Conservation (phyloP, 2,888 invertebrate genomes). For the Caenorhabditis angaria region DNA sequence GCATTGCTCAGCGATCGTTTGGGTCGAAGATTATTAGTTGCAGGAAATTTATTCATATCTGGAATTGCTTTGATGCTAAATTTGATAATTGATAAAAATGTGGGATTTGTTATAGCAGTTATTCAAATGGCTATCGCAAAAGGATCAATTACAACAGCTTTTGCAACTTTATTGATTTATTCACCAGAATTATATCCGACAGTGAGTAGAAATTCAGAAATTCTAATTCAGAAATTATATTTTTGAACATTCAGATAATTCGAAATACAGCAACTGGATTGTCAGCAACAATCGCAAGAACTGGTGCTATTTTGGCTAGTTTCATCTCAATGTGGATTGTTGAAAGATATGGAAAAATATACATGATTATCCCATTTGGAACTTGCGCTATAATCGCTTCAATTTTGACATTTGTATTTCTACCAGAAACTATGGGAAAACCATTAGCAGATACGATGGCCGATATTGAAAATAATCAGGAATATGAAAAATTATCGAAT, state of each 20-base stretch:
- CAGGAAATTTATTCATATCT: constrained; percentile 65
- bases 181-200: constrained; percentile 90
- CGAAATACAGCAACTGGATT: constrained; percentile 86
- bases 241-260: constrained; percentile 75
- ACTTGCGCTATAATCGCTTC: constrained; percentile 60
- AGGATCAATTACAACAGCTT: constrained; percentile 85
- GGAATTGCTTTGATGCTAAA: constrained; percentile 65
- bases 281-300: constrained; percentile 84
- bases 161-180: constrained; percentile 86
- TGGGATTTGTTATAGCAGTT: constrained; percentile 45
- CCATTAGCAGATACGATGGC: constrained; percentile 67
- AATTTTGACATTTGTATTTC: constrained; percentile 57
- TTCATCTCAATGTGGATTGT: constrained; percentile 78
- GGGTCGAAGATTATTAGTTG: constrained; percentile 72
- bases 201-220: constrained; percentile 76
- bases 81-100: constrained; percentile 59
- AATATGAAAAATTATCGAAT: too few relatives aligned
- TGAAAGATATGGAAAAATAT: constrained; percentile 63
- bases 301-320: constrained; percentile 87
- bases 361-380: constrained; percentile 70
- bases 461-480: too few relatives aligned
- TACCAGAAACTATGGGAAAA: constrained; percentile 71
- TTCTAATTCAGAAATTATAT: background rate
- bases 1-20: constrained; percentile 64
- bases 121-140: constrained; percentile 81